Evolutionary conservation across 2,888 invertebrate species (phyloP), one percentile per base, ranked within the genome.

Genomic region (Heliconius erato): DNA sequence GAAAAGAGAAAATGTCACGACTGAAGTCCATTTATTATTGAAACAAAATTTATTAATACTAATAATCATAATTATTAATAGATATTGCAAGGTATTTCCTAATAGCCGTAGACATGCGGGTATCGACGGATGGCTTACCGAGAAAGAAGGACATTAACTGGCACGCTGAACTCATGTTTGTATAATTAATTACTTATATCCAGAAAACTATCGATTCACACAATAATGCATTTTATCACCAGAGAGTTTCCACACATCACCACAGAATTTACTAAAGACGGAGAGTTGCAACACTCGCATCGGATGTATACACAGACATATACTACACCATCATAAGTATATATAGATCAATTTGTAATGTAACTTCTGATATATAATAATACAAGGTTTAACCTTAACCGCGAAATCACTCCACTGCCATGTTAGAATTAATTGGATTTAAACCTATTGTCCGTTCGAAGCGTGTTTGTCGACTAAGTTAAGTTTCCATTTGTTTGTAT

Each of bases 71-170:
- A 78, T 77, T 67, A 35, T n/a, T 68, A 71, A 77, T n/a, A 63
- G n/a, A 23, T 77, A 65, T 76, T 63, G 26, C 28, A 54, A 49
- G 65, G 23, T 78, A 68, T 78, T 80, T 71, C 19, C 35, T 72
- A 40, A 32, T 40, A 71, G 28, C n/a, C 65, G 54, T 23, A 69
- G 28, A 67, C n/a, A 80, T 80, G 76, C 72, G 72, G 77, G 72
- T 79, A 63, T 35, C 54, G 23, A 77, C 54, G 40, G 23, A 28
- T 71, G 79, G 81, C 84, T 86, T 79, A 84, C 84, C 85, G 49
- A 85, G 82, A 68, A 85, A 83, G 74, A 85, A 82, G 49, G 85
- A 80, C 80, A 82, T 80, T 74, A 85, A 28, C 32, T 72, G 74
- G 77, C 85, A 85, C 32, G 74, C 80, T 81, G 82, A 26, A 59